Base-by-base conservation (phyloP, 2,797 vertebrate genomes). In the Euthynnus affinis region DNA sequence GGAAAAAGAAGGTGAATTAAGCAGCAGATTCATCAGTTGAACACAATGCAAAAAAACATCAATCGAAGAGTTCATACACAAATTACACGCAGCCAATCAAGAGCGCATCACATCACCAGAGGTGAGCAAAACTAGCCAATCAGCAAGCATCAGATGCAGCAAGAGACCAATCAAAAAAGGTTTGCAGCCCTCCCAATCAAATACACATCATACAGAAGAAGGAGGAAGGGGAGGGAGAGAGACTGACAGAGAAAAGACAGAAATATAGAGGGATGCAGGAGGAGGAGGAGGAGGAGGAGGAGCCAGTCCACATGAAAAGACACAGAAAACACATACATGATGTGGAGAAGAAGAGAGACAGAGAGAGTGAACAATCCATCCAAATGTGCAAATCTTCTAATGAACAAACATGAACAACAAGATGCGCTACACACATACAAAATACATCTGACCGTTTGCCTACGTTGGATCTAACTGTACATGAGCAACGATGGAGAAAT, bases 121-220 rank as follows among this genome's bases (percentile, higher is more conserved):
- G 89, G 90, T 93, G 93, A 94, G 94, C 93, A 90, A 88, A 94
- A 92, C 90, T 82, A 95, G 94, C 94, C 94, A 95, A 93, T 95
- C 92, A 96, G 95, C 95, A 96, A 96, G 94, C 95, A 93, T 93
- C 92, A 91, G 91, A 95, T 94, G 95, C 93, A 95, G 93, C 92
- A 91, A 93, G 87, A 94, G 93, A 94, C 91, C 92, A 94, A 94
- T 95, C 90, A 93, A 93, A 94, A 92, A 85, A 90, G 91, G 78
- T 89, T 78, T 74, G 89, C 93, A 94, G 93, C 93, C 90, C 91
- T 92, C 93, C 93, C 93, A 86, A 85, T 93, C 87, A 89, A 92
- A 83, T 86, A 92, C 86, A 92, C 84, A 80, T 93, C 92, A 93
- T 93, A 94, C 93, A 89, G 83, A 92, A 86, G 90, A 86, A 74